Base-by-base conservation (phyloP, 2,888 invertebrate genomes). In the Calameuta filiformis region DNA sequence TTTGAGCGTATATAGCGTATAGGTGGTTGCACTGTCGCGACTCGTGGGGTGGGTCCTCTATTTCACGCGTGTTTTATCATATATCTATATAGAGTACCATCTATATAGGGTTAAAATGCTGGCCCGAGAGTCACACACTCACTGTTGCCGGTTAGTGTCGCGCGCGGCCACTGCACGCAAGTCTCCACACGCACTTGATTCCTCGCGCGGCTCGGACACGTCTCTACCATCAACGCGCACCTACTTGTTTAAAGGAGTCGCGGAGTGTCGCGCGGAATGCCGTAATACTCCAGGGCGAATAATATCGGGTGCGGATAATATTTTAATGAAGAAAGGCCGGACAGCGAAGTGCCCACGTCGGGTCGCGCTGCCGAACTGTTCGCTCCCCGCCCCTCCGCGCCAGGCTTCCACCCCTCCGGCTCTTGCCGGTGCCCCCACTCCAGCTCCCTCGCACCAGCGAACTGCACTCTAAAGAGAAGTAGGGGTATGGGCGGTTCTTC, bases 311-410 rank as follows among this genome's bases (percentile, higher is more conserved):
- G 85, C 87, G 83, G 88, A 87, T 89, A 89, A 89, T 90, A 91
- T 91, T 91, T 90, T 90, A 91, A 91, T 91, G 89, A 90, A 89
- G 73, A 90, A 91, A 90, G 89, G 90, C 89, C 91, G 90, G 91
- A 91, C 91, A 90, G 91, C 91, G 91, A 91, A 91, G 91, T 91
- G 90, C 90, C 91, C 91, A 89, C 90, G 90, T 90, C 90, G 91
- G 91, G 90, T 91, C 89, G 91, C 91, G 90, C 91, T 90, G 91
- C 91, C 90, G 90, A 91, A 91, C 91, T 91, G 91, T 81, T 88
- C 87, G 88, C 87, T 90, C 90, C 90, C 91, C 91, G 91, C 91
- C 91, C 91, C 90, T 89, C 90, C 89, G 85, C 85, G 82, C 82
- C 85, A 84, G 85, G 82, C 85, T 84, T 83, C 85, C 87, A 83